Conservation (phyloP, 2,797 vertebrate species). For the Huso huso region DNA sequence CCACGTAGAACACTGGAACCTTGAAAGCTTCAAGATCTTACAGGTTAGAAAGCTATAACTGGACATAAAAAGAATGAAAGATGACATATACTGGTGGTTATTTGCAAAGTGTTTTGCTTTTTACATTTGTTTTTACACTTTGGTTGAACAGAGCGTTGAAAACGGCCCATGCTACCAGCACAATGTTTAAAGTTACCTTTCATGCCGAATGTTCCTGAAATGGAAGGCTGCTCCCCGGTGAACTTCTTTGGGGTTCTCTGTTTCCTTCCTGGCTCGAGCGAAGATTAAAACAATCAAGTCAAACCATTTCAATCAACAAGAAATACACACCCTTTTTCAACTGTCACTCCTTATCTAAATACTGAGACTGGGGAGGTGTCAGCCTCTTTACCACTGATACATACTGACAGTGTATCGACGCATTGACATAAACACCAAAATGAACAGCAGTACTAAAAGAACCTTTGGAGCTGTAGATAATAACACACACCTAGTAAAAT, state of each 20-base stretch:
- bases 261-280: constrained; percentile 93
- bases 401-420: too few species aligned
- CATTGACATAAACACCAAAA: too few species aligned
- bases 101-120: background rate
- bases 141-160: background rate
- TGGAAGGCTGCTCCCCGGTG: constrained; percentile 94
- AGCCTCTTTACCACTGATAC: too few species aligned
- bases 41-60: background rate
- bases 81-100: background rate
- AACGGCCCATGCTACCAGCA: too few species aligned
- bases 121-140: constrained; percentile 1
- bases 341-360: too few species aligned
- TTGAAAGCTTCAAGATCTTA: too few species aligned
- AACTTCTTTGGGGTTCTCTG: constrained; percentile 98
- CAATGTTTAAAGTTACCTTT: constrained; percentile 67
- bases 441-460: too few species aligned
- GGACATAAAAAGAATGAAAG: background rate
- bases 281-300: constrained; percentile 58
- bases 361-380: too few species aligned
- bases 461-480: too few species aligned
- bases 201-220: constrained; percentile 91
- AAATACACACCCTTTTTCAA: too few species aligned
- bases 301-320: constrained; percentile 34
- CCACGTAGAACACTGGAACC: too few species aligned
- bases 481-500: too few species aligned